Base-by-base conservation (phyloP, 2,113 vertebrate genomes). In the Erythrocercus mccallii region DNA sequence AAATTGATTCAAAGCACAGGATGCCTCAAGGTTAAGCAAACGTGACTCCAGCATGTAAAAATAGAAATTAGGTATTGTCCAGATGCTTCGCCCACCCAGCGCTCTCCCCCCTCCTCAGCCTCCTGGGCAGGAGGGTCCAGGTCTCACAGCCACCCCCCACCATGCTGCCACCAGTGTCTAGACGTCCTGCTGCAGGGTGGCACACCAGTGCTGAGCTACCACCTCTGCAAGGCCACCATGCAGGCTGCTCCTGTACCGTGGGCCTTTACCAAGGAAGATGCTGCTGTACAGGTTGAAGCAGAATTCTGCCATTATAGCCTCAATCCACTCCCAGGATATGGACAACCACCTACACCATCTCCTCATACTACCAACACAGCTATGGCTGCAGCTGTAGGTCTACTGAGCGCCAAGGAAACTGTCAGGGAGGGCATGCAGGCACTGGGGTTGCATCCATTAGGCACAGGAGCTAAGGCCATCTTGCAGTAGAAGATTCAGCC, bases 21-120 rank as follows among this genome's bases (percentile, higher is more conserved):
- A 94, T 90, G 66, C 86, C 89, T 94, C 89, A 94, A 96, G 93
- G 92, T 92, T 94, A 97, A 94, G 79, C 79, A 89, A 96, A 94
- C 2, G 1, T 11, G 27, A 86, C 57, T 84, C 56, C 33, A 47
- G 54, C n/a, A 15, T 5, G 24, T 81, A 87, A 95, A 86, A 92
- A 93, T 1, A 91, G 47, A 87, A 50, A 35, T 42, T 38, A 82
- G 53, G 76, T 88, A 81, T 61, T 61, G 72, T 51, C 42, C 45
- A 79, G 68, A 76, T 35, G 17, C 60, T 66, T 80, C 2, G 1
- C 24, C 24, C 35, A 60, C 65, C n/a, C 14, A 5, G 20, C 25
- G 38, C 23, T 74, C n/a, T 53, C 31, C 12, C 27, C 45, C 22
- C 51, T 61, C 15, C 45, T 86, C 74, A 80, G 21, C 45, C 11